phyloP scores from a whole-genome alignment of 2,888 invertebrate genomes.

The Agrotis segetum region DNA sequence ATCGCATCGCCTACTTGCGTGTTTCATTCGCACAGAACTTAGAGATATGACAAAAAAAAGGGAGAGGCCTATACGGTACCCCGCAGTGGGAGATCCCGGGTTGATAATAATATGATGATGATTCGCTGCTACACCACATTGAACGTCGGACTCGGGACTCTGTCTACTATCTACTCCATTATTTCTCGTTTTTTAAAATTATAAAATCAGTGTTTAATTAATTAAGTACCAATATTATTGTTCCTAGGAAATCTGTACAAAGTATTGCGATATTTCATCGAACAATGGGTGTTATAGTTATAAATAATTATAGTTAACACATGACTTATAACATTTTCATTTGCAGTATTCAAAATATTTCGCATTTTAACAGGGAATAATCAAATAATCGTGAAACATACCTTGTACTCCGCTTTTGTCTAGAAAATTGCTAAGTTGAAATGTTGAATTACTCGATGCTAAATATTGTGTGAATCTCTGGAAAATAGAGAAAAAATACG shows the following conservation, averaged over 20 bases:
- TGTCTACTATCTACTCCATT: not conserved
- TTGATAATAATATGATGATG: too few relatives aligned
- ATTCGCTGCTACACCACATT: too few relatives aligned
- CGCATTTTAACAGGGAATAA: conserved; percentile 7
- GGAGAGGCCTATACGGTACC: too few relatives aligned
- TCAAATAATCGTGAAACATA: conserved; percentile 86
- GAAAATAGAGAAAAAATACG: conserved; percentile 81
- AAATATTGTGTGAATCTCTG: conserved; percentile 99
- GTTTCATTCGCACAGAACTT: conserved; percentile 1
- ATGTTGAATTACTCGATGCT: conserved; percentile 99
- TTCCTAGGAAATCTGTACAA: not conserved
- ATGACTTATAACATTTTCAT: conserved; percentile 46
- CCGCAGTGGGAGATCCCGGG: too few relatives aligned
- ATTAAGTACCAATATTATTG: not conserved
- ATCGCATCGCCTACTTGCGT: conserved; percentile 25
- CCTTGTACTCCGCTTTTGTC: conserved; percentile 99
- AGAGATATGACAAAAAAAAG: too few relatives aligned
- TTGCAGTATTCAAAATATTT: conserved; percentile 58
- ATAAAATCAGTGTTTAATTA: not conserved
- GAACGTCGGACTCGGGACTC: too few relatives aligned
- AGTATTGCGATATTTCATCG: not conserved
- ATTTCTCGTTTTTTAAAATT: not conserved
- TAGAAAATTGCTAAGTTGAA: conserved; percentile 99
- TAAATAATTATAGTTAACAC: not conserved
- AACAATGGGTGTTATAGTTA: not conserved